These are phyloP conservation scores for Ellobium chinense DNA, from an alignment of 2,888 invertebrate species.

Conservation along the genomic window DNA sequence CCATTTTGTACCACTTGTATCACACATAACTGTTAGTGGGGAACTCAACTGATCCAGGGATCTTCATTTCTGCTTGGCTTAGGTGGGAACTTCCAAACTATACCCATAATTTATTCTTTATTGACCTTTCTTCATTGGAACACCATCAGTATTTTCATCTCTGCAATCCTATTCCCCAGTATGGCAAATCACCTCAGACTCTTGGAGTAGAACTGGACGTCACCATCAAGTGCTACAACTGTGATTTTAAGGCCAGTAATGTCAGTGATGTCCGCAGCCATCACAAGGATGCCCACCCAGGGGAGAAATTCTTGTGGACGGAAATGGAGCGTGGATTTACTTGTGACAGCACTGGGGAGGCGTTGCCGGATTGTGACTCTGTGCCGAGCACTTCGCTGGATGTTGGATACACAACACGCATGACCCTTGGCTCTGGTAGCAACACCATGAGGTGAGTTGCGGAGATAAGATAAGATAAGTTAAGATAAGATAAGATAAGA, in stretches of 20 bases:
- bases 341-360: conserved; percentile 45
- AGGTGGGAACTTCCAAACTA: too few relatives aligned
- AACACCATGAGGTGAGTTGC: conserved; percentile 37
- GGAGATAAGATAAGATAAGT: too few relatives aligned
- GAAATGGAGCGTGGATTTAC: conserved; percentile 47
- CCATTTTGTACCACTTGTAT: too few relatives aligned
- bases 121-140: too few relatives aligned
- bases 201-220: conserved; percentile 26
- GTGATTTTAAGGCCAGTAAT: conserved; percentile 32
- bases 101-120: too few relatives aligned
- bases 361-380: conserved; percentile 43
- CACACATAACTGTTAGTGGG: too few relatives aligned
- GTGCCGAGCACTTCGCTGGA: conserved; percentile 35
- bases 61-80: too few relatives aligned
- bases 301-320: conserved; percentile 42
- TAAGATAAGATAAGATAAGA: too few relatives aligned
- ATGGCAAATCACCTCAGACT: conserved; percentile 38
- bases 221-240: conserved; percentile 44
- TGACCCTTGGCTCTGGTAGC: conserved; percentile 35
- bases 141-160: not conserved
- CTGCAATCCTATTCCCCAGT: too few relatives aligned
- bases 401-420: conserved; percentile 42
- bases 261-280: conserved; percentile 38
- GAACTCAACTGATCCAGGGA: too few relatives aligned
- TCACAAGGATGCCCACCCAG: conserved; percentile 39